Conservation (phyloP, 2,797 vertebrate species). For the Epinephelus awoara region DNA sequence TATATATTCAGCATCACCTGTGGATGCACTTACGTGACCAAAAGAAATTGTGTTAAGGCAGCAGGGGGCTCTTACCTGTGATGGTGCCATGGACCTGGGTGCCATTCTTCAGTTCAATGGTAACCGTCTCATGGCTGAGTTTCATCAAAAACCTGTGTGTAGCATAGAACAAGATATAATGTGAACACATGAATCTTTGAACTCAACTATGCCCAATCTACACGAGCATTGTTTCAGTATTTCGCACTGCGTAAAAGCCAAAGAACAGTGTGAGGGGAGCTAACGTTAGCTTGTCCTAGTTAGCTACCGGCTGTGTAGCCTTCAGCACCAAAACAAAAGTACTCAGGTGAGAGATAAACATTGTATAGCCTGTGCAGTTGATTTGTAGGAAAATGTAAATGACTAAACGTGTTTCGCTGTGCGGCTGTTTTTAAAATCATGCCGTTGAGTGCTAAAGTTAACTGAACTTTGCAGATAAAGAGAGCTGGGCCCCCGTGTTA, state of each 20-base stretch:
- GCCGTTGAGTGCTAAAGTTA: too few species aligned
- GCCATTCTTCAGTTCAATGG: conserved; percentile 98
- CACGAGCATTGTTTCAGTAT: not conserved
- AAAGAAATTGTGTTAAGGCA: too few species aligned
- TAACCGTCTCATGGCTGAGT: conserved; percentile 98
- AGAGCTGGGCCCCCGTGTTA: not conserved
- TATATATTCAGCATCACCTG: not conserved
- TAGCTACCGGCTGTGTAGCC: not conserved
- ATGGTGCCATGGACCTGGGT: conserved; percentile 99
- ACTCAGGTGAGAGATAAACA: fast-evolving
- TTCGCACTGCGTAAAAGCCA: fast-evolving
- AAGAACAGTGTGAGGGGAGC: not conserved
- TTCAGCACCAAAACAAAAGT: conserved; percentile 37
- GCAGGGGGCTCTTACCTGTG: conserved; percentile 88
- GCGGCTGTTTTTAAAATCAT: too few species aligned
- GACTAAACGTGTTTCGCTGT: fast-evolving
- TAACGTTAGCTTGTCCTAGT: not conserved
- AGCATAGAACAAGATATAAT: not conserved
- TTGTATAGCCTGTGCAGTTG: fast-evolving
- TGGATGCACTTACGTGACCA: not conserved
- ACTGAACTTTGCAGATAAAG: not conserved
- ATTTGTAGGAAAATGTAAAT: fast-evolving
- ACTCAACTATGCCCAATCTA: fast-evolving
- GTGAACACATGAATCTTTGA: not conserved
- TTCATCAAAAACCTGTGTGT: conserved; percentile 96